A percentile compares a stretch with the other conserved stretches of the same genome.
phyloP scores from a whole-genome alignment of 2,888 invertebrate species.

The Apomyelois bistriatella region DNA sequence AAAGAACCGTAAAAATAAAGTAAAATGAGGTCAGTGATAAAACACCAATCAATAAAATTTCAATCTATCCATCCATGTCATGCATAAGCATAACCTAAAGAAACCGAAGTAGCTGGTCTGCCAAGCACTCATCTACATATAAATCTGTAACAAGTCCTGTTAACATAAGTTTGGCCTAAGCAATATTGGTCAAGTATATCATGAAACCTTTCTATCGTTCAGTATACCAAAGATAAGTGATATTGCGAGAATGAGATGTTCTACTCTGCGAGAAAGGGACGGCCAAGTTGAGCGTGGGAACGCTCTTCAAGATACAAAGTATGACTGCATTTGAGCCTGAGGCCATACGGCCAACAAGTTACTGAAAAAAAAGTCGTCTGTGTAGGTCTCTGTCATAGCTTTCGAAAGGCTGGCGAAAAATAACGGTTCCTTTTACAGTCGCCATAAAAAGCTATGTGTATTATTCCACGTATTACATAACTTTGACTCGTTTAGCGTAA shows the following conservation, averaged over 20 bases:
- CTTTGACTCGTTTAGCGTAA: background rate
- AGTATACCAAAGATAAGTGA: constrained; percentile 12
- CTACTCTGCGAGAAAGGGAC: constrained; percentile 31
- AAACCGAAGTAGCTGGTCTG: too few species aligned
- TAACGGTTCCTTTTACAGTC: constrained; percentile 33
- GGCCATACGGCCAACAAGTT: constrained; percentile 46
- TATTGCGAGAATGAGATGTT: constrained; percentile 24
- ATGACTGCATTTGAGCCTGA: constrained; percentile 40
- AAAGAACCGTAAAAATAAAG: too few species aligned
- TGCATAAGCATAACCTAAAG: too few species aligned
- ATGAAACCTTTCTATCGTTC: too few species aligned
- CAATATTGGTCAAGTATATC: too few species aligned
- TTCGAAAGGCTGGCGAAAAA: constrained; percentile 38
- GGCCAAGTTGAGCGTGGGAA: constrained; percentile 56
- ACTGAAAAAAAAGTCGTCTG: constrained; percentile 42
- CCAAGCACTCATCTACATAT: too few species aligned
- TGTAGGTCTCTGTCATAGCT: constrained; percentile 37
- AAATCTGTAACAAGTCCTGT: too few species aligned
- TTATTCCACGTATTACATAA: background rate
- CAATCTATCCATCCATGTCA: too few species aligned
- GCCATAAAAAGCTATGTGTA: constrained; percentile 14
- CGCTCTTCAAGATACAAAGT: constrained; percentile 34
- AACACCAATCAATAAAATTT: too few species aligned
- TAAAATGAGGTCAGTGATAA: too few species aligned
- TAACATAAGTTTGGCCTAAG: too few species aligned